Evolutionary conservation across 2,797 vertebrate genomes (phyloP), one percentile per base, ranked within the genome.

Genomic region (Oceanodroma leucorhoa): DNA sequence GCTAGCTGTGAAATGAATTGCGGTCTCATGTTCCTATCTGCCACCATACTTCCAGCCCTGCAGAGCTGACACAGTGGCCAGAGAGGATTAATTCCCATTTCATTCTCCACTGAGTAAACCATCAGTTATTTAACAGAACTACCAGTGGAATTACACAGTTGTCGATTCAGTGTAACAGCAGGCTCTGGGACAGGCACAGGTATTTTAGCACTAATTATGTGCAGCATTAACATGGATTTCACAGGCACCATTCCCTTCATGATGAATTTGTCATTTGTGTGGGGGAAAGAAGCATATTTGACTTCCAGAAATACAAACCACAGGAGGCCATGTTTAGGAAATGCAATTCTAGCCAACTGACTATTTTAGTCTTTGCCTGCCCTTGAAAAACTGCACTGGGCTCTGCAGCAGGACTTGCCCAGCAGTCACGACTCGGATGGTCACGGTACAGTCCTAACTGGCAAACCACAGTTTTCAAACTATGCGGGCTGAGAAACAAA

Each of bases 341-440:
- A 90, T 45, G 17, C 20, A 62, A 1, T 50, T 88, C 46, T 38
- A 65, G 22, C 22, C 34, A 53, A 48, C 5, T 30, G 43, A 38
- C 71, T 53, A 29, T 46, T 83, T 55, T 58, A 50, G 46, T 53
- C 62, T 54, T 50, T 71, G 29, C 43, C 34, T 50, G 18, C 30
- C 27, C 53, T 38, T 79, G n/a, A 62, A 75, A 85, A 61, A 11
- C 27, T 55, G 22, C 54, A 10, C 40, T 50, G 40, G 30, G 34
- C 11, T 72, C 45, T 80, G 32, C n/a, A 64, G 57, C 24, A 51
- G 32, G 38, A 34, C 27, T 82, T 43, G 66, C 13, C 41, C 38
- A 16, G 22, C 8, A 34, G 46, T 27, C 57, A 40, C 1, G 0
- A 16, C 29, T 54, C 0, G 1, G 46, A 11, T 26, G 32, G 71